These are phyloP conservation scores for Podilymbus podiceps DNA, from an alignment of 2,113 vertebrate species.

Conservation along the genomic window DNA sequence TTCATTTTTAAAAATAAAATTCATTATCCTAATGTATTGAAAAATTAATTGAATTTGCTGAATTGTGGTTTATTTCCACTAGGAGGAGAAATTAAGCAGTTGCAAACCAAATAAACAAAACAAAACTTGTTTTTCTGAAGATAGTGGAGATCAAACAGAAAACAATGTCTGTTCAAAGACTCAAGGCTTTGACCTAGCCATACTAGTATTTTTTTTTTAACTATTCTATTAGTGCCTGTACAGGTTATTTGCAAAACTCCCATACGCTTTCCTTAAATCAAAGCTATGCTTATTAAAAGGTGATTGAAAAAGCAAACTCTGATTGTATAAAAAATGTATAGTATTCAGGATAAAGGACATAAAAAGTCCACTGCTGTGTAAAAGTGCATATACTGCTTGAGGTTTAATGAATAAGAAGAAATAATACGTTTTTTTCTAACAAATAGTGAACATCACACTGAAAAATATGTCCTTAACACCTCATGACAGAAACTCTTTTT, in stretches of 20 bases:
- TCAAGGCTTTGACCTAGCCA: background rate
- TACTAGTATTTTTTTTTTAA: background rate
- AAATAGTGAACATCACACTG: background rate
- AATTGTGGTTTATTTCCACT: background rate
- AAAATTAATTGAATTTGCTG: background rate
- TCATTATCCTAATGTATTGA: background rate
- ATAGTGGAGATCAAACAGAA: background rate
- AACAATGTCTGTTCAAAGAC: background rate
- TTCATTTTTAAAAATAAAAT: background rate
- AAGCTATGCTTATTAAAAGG: background rate
- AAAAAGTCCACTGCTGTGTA: background rate
- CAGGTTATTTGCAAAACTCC: background rate
- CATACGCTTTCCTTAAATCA: background rate
- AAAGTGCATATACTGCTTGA: background rate
- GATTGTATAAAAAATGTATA: background rate
- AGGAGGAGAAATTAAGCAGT: background rate
- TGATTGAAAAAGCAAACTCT: background rate
- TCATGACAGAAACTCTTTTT: background rate
- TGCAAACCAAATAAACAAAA: background rate
- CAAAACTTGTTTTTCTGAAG: background rate
- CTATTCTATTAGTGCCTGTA: background rate
- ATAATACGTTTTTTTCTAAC: background rate
- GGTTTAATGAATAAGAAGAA: background rate
- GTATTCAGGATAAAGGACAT: background rate
- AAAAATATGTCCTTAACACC: background rate